Base-by-base conservation (phyloP, 2,113 vertebrate genomes). In the Equus quagga region DNA sequence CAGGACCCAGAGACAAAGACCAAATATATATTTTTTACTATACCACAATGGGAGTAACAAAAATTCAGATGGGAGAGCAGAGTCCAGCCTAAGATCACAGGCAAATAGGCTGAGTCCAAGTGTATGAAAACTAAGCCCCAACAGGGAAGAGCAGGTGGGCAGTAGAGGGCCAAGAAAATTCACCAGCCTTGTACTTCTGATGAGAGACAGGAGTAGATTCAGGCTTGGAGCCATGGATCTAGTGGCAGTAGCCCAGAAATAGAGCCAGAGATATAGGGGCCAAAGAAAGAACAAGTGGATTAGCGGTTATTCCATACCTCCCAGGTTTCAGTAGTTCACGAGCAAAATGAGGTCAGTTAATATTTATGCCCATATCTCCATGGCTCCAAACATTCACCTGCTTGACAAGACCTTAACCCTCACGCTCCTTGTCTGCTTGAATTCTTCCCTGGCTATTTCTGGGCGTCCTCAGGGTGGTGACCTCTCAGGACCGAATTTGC, bases 401-500 rank as follows among this genome's bases (percentile, higher is more conserved):
- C 8, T 73, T 56, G 70, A 73, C 31, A 44, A 60, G 81, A 89
- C 46, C 72, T 49, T 62, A 31, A 54, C 31, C 54, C n/a, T 17
- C 51, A 80, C 6, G 41, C 18, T 70, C 23, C 36, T 65, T 6
- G 5, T 70, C 49, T n/a, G 58, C n/a, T 94, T 51, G 51, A 83
- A 58, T 70, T 75, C 58, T 58, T 58, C 15, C 58, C 18, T 4
- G 8, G 91, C 67, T 95, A 67, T 96, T 94, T 96, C 94, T 94
- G 88, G 93, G 49, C 9, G 3, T 49, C 75, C 44, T 88, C 54
- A 11, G 88, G 7, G 83, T 1, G 4, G 4, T 70, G 81, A 81
- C 2, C 0, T 87, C 58, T 91, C 36, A 4, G 91, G 69, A 69
- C 88, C 28, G 33, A 67, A 79, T 94, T 85, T 67, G n/a, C 31